Evolutionary conservation across 2,113 vertebrate genomes (phyloP).

Genomic region (Butastur rufipennis): DNA sequence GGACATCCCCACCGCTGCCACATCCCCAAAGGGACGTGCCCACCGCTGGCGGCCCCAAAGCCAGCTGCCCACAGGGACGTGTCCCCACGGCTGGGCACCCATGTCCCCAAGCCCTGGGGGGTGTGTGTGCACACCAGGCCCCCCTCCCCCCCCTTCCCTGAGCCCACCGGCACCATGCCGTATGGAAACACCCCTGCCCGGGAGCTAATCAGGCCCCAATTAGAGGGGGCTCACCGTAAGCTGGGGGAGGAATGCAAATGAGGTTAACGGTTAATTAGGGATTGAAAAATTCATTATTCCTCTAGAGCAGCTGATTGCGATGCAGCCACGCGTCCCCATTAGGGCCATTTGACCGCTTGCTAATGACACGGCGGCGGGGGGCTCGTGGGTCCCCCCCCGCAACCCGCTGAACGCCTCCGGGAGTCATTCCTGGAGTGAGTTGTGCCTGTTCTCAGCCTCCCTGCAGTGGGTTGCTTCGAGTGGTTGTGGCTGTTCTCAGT

Average conservation of each 20-base stretch:
- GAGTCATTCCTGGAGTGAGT: not conserved
- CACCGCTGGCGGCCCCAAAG: not conserved
- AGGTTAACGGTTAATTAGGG: constrained; percentile 54
- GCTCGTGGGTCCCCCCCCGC: not conserved
- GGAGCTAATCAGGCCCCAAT: not conserved
- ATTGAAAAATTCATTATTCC: constrained; percentile 48
- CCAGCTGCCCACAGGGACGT: not conserved
- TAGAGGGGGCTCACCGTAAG: not conserved
- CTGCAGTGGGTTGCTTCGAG: rapidly evolving
- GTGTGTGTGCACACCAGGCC: not conserved
- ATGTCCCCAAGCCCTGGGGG: not conserved
- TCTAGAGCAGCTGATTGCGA: constrained; percentile 55
- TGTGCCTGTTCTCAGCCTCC: not conserved
- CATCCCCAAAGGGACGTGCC: too few relatives aligned
- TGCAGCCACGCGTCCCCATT: constrained; percentile 29
- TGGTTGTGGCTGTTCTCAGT: not conserved
- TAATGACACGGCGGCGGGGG: not conserved
- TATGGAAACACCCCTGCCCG: not conserved
- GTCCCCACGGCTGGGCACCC: not conserved
- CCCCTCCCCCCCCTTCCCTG: not conserved
- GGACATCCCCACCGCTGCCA: not conserved
- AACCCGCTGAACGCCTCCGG: rapidly evolving
- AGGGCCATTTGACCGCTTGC: constrained; percentile 42
- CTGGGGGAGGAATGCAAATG: constrained; percentile 33
- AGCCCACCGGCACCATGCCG: not conserved